These are phyloP conservation scores for Campopleginae sp. DNA, from an alignment of 2,888 invertebrate species.

Conservation along the genomic window DNA sequence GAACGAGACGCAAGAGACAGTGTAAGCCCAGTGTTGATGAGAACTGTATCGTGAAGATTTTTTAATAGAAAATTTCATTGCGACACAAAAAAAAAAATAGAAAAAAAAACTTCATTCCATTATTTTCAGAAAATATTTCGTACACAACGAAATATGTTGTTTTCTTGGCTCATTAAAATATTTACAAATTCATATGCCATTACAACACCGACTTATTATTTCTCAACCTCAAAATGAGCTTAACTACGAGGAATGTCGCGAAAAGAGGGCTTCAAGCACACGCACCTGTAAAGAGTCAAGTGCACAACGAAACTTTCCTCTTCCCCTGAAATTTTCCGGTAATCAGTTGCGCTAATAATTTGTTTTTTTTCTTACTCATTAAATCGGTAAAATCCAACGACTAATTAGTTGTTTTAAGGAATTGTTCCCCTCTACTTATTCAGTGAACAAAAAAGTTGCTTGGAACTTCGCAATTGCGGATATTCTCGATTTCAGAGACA, in stretches of 20 bases:
- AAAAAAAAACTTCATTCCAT: neutral
- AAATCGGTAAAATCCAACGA: neutral
- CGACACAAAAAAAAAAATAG: constrained; percentile 14
- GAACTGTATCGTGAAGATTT: neutral
- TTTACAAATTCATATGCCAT: neutral
- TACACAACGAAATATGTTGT: neutral
- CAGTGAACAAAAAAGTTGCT: neutral
- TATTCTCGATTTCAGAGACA: neutral
- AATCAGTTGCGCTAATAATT: neutral
- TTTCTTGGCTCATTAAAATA: neutral
- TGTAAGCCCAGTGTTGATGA: constrained; percentile 45
- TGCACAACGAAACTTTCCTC: neutral
- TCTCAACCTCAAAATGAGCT: neutral
- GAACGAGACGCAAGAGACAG: constrained; percentile 39
- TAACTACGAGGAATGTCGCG: neutral
- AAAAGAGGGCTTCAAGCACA: neutral
- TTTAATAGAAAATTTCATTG: constrained; percentile 35
- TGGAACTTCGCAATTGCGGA: neutral
- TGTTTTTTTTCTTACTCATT: neutral
- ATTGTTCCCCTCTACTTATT: neutral
- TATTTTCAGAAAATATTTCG: neutral
- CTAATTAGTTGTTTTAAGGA: neutral
- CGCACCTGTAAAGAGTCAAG: neutral
- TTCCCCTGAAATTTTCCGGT: neutral
- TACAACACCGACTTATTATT: neutral